These are phyloP conservation scores for Labeo rohita DNA, from an alignment of 2,113 vertebrate genomes.

Conservation along the genomic window DNA sequence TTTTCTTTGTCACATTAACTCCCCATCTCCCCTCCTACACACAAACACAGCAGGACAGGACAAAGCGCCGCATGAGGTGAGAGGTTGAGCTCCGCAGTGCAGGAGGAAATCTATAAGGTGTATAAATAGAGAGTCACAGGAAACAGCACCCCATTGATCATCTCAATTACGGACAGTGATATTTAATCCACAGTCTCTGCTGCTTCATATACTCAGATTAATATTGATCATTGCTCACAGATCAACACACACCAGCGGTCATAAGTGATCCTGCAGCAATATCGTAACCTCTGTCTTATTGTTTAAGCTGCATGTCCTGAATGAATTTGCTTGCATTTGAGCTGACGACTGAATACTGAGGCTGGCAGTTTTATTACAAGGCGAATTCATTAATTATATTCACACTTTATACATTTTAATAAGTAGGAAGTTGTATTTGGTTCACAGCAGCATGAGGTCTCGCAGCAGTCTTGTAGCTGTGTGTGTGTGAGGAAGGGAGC, in stretches of 20 bases:
- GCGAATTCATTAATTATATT: background rate
- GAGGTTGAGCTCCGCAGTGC: conserved; percentile 6
- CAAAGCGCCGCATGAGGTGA: background rate
- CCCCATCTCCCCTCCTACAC: background rate
- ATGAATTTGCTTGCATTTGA: background rate
- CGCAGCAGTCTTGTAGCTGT: background rate
- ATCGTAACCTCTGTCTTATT: background rate
- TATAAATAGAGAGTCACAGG: conserved; percentile 40
- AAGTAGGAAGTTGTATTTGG: conserved; percentile 11
- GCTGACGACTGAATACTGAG: background rate
- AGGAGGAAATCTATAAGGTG: conserved; percentile 17
- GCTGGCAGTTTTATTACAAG: background rate
- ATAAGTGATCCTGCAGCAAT: conserved; percentile 2
- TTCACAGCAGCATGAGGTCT: conserved; percentile 5
- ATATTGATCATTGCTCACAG: conserved; percentile 45
- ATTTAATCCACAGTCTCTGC: conserved; percentile 47
- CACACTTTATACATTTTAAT: conserved; percentile 15
- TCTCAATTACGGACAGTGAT: conserved; percentile 44
- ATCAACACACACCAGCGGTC: background rate
- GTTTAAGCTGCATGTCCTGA: background rate
- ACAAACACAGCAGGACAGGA: conserved; percentile 21
- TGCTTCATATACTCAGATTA: conserved; percentile 47
- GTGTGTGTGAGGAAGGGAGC: background rate
- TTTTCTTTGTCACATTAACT: background rate
- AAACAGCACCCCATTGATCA: conserved; percentile 46